Percentiles rank a stretch among this genome's conserved stretches.
Conservation (phyloP, 2,888 invertebrate genomes). For the Rotaria magnacalcarata region DNA sequence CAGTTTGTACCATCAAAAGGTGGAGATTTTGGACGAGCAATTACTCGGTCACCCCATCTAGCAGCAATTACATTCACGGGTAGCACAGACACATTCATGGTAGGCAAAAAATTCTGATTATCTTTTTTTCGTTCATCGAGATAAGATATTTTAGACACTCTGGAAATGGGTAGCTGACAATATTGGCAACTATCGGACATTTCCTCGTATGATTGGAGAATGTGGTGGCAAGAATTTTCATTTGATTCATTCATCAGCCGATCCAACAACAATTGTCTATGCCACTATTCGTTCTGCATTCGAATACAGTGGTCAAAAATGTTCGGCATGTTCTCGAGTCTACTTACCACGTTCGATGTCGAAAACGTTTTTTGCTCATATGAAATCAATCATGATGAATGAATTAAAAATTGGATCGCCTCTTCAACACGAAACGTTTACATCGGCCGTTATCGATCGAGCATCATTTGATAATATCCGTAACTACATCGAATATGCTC, state of each 20-base stretch:
- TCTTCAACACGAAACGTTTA: constrained; percentile 73
- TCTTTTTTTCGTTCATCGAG: constrained; percentile 26
- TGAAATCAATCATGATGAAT: constrained; percentile 53
- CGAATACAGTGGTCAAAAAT: constrained; percentile 91
- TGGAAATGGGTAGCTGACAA: constrained; percentile 89
- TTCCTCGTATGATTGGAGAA: constrained; percentile 84
- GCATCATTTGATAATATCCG: constrained; percentile 80
- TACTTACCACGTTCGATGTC: constrained; percentile 80
- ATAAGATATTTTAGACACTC: constrained; percentile 59
- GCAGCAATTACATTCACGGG: constrained; percentile 97
- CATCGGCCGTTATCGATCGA: constrained; percentile 92
- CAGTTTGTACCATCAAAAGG: constrained; percentile 95
- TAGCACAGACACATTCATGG: constrained; percentile 71
- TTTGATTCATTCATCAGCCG: constrained; percentile 85
- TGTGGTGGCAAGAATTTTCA: constrained; percentile 99
- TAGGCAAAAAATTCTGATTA: constrained; percentile 41
- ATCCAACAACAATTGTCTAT: constrained; percentile 74
- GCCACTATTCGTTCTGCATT: constrained; percentile 84
- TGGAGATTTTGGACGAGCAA: constrained; percentile 83
- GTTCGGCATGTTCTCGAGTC: constrained; percentile 94
- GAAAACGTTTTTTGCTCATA: constrained; percentile 68
- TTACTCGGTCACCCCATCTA: constrained; percentile 77
- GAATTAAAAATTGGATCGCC: constrained; percentile 48
- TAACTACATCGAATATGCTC: constrained; percentile 81
- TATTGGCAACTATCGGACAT: constrained; percentile 75